These are phyloP conservation scores for Metacarcinus magister DNA, from an alignment of 2,888 invertebrate species.

Conservation along the genomic window DNA sequence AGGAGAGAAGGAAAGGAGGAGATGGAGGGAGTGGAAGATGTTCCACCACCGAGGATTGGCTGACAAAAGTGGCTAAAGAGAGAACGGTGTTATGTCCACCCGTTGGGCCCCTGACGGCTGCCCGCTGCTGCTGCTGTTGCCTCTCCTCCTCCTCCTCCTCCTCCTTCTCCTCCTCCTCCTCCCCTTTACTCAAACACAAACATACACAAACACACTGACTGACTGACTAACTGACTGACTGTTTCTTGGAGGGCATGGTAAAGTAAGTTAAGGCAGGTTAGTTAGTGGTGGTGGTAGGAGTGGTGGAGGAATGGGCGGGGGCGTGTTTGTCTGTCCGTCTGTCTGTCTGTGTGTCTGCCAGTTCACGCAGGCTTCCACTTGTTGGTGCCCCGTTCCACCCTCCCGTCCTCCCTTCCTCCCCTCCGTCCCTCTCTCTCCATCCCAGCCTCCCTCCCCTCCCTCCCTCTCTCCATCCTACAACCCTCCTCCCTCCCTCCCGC, in stretches of 20 bases:
- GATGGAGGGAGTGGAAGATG: background rate
- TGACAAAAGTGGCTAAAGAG: background rate
- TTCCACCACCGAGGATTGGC: background rate
- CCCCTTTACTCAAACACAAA: conserved; percentile 43
- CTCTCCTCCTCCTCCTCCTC: background rate
- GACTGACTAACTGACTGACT: background rate
- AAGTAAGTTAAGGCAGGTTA: background rate
- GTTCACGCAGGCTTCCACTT: background rate
- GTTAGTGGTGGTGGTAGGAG: background rate
- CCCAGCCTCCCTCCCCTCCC: background rate
- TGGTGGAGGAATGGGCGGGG: background rate
- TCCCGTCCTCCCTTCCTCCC: background rate
- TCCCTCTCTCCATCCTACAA: background rate
- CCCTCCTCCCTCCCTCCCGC: background rate
- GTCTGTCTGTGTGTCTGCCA: too few relatives aligned
- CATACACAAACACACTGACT: conserved; percentile 8
- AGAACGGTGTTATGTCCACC: background rate
- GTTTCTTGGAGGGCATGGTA: background rate
- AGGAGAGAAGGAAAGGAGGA: background rate
- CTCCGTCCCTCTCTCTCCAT: background rate
- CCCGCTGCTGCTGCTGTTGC: background rate
- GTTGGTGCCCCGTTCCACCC: background rate
- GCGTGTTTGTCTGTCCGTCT: background rate
- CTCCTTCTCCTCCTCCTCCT: background rate
- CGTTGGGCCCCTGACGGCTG: background rate